These are phyloP conservation scores for Distichodus sexfasciatus DNA, from an alignment of 2,797 vertebrate genomes.

Conservation along the genomic window DNA sequence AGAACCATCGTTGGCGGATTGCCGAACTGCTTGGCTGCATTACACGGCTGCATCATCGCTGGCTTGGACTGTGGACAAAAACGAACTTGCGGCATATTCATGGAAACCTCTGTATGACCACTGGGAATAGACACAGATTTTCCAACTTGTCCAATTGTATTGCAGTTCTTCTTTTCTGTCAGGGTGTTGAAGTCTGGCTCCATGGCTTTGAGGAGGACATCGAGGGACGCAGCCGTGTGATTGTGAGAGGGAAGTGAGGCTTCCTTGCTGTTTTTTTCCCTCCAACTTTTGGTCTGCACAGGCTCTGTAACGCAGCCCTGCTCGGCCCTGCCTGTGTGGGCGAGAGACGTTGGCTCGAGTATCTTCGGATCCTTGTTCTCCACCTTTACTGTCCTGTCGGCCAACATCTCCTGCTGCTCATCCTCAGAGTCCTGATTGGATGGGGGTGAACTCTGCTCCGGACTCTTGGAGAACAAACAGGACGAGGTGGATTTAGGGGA, in stretches of 20 bases:
- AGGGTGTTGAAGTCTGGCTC: conserved; percentile 94
- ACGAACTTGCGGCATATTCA: conserved; percentile 69
- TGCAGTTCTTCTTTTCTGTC: conserved; percentile 79
- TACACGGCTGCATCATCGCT: conserved; percentile 74
- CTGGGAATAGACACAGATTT: conserved; percentile 76
- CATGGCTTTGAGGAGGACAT: conserved; percentile 97
- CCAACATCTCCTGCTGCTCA: conserved; percentile 54
- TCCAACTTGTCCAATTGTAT: conserved; percentile 70
- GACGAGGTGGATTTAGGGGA: conserved; percentile 61
- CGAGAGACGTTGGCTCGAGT: conserved; percentile 62
- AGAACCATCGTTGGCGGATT: conserved; percentile 64
- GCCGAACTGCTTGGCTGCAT: conserved; percentile 73
- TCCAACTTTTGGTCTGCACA: conserved; percentile 64
- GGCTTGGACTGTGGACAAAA: conserved; percentile 67
- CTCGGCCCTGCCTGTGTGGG: conserved; percentile 63
- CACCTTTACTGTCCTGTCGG: conserved; percentile 58
- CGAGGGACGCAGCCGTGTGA: conserved; percentile 83
- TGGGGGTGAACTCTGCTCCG: conserved; percentile 55
- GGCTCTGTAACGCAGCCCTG: conserved; percentile 58
- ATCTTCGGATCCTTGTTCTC: conserved; percentile 59
- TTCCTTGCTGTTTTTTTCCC: conserved; percentile 71
- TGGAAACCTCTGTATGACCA: conserved; percentile 65
- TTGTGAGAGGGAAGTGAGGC: conserved; percentile 70
- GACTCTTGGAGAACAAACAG: conserved; percentile 64
- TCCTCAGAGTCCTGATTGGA: conserved; percentile 70